Percentiles rank a stretch among this genome's conserved stretches.
phyloP scores from a whole-genome alignment of 2,113 vertebrate genomes.

The Thunnus thynnus region DNA sequence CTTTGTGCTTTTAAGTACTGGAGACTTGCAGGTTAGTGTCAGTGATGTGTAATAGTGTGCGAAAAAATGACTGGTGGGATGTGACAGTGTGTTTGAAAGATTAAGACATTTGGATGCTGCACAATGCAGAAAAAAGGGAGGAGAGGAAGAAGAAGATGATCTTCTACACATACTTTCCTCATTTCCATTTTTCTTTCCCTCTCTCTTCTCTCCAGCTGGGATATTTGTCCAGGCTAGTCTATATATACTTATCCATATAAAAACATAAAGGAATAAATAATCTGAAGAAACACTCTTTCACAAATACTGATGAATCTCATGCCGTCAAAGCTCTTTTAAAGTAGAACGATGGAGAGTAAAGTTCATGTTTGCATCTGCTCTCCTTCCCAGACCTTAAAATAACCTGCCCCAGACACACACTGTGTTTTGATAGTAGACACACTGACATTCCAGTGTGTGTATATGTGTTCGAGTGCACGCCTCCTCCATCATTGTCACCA shows the following conservation, averaged over 20 bases:
- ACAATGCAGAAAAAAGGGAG: neutral
- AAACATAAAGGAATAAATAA: constrained; percentile 1
- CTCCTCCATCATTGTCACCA: constrained; percentile 74
- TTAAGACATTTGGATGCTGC: neutral
- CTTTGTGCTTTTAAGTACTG: constrained; percentile 30
- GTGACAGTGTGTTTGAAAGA: neutral
- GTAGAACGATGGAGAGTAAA: constrained; percentile 11
- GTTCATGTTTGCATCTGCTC: constrained; percentile 37
- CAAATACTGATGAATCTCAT: constrained; percentile 5
- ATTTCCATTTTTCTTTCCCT: neutral
- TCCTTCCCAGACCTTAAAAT: constrained; percentile 63
- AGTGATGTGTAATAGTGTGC: constrained; percentile 8
- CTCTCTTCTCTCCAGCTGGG: neutral
- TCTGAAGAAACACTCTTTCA: neutral
- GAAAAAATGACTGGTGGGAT: constrained; percentile 12
- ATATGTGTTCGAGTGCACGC: constrained; percentile 40
- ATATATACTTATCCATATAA: neutral
- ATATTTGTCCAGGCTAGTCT: neutral
- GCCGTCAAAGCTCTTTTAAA: neutral
- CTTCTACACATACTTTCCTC: neutral
- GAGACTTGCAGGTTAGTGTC: constrained; percentile 22
- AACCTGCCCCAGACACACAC: constrained; percentile 47
- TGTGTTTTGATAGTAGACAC: constrained; percentile 53
- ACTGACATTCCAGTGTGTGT: constrained; percentile 55
- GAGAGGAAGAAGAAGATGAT: neutral